phyloP scores from a whole-genome alignment of 64 coral and sea anemone species.

The Montipora capricornis region DNA sequence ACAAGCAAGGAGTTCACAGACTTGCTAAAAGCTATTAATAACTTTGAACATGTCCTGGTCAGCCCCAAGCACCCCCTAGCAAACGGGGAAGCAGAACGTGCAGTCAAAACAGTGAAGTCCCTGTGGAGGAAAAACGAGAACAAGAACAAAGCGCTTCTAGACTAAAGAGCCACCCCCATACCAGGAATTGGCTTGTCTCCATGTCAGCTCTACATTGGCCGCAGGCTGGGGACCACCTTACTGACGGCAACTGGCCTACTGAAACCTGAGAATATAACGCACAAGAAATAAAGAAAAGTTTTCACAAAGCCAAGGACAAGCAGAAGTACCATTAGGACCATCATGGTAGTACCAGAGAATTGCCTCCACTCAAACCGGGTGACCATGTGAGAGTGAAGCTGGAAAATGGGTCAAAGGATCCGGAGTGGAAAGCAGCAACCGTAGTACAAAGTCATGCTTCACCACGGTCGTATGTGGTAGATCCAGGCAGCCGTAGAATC shows the following conservation, averaged over 20 bases:
- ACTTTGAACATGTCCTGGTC: slow-evolving; percentile 58
- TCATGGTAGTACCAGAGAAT: slow-evolving; percentile 47
- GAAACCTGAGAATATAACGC: slow-evolving; percentile 49
- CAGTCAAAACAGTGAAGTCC: slow-evolving; percentile 15
- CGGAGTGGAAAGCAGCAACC: slow-evolving; percentile 28
- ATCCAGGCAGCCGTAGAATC: not conserved
- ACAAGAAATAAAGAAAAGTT: slow-evolving; percentile 40
- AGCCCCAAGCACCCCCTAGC: slow-evolving; percentile 7
- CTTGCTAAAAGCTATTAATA: slow-evolving; percentile 24
- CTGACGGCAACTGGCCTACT: slow-evolving; percentile 45
- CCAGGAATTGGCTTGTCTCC: slow-evolving; percentile 34
- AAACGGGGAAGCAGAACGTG: slow-evolving; percentile 38
- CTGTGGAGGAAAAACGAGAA: not conserved
- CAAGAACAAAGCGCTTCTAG: slow-evolving; percentile 26
- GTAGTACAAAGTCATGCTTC: slow-evolving; percentile 14
- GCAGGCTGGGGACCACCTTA: slow-evolving; percentile 55
- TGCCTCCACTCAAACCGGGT: slow-evolving; percentile 45
- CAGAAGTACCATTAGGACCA: slow-evolving; percentile 54
- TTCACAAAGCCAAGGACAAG: slow-evolving; percentile 50
- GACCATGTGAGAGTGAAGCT: slow-evolving; percentile 55
- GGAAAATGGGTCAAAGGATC: slow-evolving; percentile 1
- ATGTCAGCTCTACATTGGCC: slow-evolving; percentile 53
- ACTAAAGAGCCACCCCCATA: slow-evolving; percentile 22
- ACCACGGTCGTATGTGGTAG: slow-evolving; percentile 11
- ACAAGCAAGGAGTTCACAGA: slow-evolving; percentile 2